Evolutionary conservation across 2,888 invertebrate species (phyloP), one percentile per base, ranked within the genome.

Genomic region (Alitta virens): DNA sequence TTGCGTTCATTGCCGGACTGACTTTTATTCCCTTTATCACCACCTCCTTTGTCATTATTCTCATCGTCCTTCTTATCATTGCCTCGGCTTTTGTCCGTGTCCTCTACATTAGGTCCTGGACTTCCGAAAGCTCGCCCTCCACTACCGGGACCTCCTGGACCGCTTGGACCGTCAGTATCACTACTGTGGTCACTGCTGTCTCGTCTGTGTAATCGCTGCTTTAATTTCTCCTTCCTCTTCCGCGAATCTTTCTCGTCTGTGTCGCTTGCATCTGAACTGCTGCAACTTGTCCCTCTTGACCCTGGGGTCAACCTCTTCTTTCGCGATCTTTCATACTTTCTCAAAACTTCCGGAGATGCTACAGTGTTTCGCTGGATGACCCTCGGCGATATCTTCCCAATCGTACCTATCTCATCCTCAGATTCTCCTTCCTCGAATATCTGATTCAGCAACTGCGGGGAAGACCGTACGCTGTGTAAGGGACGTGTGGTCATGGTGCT

Each of bases 251-350:
- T 74, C 42, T 80, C 91, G 63, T 85, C 85, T 26, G 84, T 85
- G 80, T 94, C 94, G 64, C 94, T 94, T 5, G 95, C 91, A 81
- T 96, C 95, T 0, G 94, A 94, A 57, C 94, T 94, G 72, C 94
- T 94, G 78, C 94, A 94, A 58, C 94, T 94, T 5, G 92, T 79
- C 9, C 76, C 91, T 2, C 70, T 55, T 46, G 75, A 70, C 72
- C 89, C 86, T 78, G 90, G 90, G 71, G 88, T 88, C 7, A 74
- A 71, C 18, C 63, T 49, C 26, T 73, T 68, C 56, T 88, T 85
- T 43, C 83, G 74, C 51, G 76, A 76, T 18, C 27, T 64, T 64
- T 81, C 82, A 62, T 78, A 79, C 65, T 83, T 81, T 53, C 81
- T 75, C 58, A 82, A 71, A 60, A 82, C 74, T 57, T 81, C 81